Evolutionary conservation across 2,888 invertebrate species (phyloP), one percentile per base, ranked within the genome.

Genomic region (Stenchaetothrips biformis): DNA sequence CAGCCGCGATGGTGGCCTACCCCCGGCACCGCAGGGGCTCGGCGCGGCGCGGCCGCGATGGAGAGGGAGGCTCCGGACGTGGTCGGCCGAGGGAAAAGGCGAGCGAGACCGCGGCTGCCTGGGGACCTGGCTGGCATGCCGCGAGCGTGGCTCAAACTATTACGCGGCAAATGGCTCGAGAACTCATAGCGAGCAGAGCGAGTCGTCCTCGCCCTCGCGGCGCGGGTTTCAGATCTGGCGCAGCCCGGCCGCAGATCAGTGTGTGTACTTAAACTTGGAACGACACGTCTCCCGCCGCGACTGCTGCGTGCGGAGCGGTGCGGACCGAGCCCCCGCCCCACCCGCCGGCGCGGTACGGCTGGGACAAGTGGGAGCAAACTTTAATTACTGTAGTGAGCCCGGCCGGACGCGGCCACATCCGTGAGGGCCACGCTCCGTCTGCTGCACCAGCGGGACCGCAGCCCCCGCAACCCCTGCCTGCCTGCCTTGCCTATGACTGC

Each of bases 261-360:
- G 25, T 74, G 67, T 74, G 67, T 74, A 74, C 67, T 74, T 21
- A 74, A 74, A 74, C 67, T 74, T 74, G 67, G 67, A 74, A 74
- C 25, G 67, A 74, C 67, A 74, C 67, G 67, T 74, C 67, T 74
- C 16, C 18, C 18, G 59, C 59, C 16, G 53, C 53, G 9, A 16
- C 13, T 53, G 53, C 9, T 9, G 53, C 53, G 53, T 16, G 53
- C 37, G 37, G 37, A 18, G 53, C 53, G 2, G 7, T 25, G 67
- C 67, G 21, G 67, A 16, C 16, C 67, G 4, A 59, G 67, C 67
- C 67, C 67, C 21, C 37, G 4, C 37, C 37, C 37, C 37, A 37
- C 37, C 37, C 37, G 2, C 1, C 37, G 37, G 37, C 2, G 37
- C 37, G 37, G 37, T 4, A 37, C 37, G 37, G 67, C 59, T 18